phyloP scores from a whole-genome alignment of 2,888 invertebrate species.

The Pardosa pseudoannulata region DNA sequence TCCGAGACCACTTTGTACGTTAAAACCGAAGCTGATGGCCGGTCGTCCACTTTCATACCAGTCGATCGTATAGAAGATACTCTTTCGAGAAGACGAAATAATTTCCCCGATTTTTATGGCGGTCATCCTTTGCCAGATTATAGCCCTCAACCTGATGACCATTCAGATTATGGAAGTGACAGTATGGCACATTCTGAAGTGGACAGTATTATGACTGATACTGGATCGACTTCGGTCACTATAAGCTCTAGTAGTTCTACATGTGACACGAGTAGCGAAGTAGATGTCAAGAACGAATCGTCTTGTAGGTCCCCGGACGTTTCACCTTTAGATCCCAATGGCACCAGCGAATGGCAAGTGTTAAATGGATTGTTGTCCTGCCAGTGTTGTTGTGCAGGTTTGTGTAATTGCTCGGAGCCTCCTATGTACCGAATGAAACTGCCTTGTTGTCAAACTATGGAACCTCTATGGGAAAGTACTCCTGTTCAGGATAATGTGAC shows the following conservation, averaged over 20 bases:
- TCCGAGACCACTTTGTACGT: constrained; percentile 58
- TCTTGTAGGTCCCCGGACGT: constrained; percentile 14
- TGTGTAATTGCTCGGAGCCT: constrained; percentile 43
- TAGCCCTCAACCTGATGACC: constrained; percentile 37
- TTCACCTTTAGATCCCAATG: constrained; percentile 11
- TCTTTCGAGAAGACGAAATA: constrained; percentile 37
- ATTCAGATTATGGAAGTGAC: constrained; percentile 69
- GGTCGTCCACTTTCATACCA: constrained; percentile 49
- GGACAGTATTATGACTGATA: constrained; percentile 62
- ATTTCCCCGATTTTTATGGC: constrained; percentile 73
- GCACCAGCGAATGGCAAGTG: constrained; percentile 43
- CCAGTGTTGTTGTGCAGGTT: constrained; percentile 49
- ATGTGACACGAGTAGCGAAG: constrained; percentile 54
- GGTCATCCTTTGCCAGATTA: constrained; percentile 66
- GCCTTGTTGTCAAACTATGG: constrained; percentile 75
- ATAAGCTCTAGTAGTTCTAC: constrained; percentile 54
- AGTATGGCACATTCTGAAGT: constrained; percentile 69
- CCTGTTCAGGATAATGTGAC: constrained; percentile 23
- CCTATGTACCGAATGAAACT: constrained; percentile 65
- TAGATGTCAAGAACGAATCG: constrained; percentile 51
- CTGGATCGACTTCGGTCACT: constrained; percentile 56
- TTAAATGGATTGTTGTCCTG: constrained; percentile 17
- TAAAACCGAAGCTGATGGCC: constrained; percentile 48
- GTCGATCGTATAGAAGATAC: constrained; percentile 68
- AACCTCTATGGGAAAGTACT: constrained; percentile 79